phyloP scores from a whole-genome alignment of 2,113 vertebrate genomes.

The Mesocricetus auratus region DNA sequence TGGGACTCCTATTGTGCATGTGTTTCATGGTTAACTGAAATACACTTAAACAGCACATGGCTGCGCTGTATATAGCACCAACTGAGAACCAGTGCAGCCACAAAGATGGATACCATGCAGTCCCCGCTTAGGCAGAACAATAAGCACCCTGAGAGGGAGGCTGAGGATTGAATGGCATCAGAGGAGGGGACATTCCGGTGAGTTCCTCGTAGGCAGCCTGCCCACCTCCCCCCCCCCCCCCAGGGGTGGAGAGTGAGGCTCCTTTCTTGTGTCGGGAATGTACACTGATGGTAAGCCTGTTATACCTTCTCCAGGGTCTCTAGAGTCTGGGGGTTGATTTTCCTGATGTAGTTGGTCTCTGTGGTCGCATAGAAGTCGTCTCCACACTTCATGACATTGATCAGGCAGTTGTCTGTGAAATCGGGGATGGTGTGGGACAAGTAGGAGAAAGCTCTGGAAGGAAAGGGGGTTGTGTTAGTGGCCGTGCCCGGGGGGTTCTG shows the following conservation, averaged over 20 bases:
- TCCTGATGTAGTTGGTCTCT: conserved; percentile 95
- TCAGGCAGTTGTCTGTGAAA: conserved; percentile 98
- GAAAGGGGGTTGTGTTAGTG: not conserved
- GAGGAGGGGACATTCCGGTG: no score
- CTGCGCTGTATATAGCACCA: not conserved
- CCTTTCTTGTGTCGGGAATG: not conserved
- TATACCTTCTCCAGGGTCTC: conserved; percentile 93
- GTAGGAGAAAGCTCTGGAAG: conserved; percentile 91
- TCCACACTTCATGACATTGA: conserved; percentile 95
- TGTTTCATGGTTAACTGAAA: not conserved
- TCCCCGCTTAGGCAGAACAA: not conserved
- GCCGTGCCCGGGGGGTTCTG: not conserved
- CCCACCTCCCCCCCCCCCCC: not conserved
- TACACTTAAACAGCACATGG: not conserved
- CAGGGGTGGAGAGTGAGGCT: not conserved
- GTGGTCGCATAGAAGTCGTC: conserved; percentile 93
- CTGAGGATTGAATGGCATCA: not conserved
- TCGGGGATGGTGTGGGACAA: conserved; percentile 92
- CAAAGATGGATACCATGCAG: not conserved
- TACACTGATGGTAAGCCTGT: not conserved
- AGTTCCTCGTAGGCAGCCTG: not conserved
- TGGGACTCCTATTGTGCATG: not conserved
- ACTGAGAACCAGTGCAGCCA: not conserved
- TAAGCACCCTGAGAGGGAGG: no score
- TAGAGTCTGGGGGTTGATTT: conserved; percentile 91